Evolutionary conservation across 2,888 invertebrate genomes (phyloP).

Genomic region (Zonitis immaculata): DNA sequence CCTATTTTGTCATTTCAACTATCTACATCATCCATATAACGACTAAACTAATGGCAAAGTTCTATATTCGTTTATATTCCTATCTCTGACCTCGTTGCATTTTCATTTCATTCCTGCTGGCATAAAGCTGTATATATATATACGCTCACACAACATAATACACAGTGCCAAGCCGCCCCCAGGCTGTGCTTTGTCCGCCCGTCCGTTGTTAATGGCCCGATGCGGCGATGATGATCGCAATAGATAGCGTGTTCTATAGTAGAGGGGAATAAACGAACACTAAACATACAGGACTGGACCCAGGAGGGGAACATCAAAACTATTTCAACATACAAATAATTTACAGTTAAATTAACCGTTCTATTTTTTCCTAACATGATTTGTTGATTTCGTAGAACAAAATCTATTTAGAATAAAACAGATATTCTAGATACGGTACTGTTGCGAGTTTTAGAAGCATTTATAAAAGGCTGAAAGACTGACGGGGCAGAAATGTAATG

Average conservation of each 20-base stretch:
- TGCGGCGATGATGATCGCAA: conserved; percentile 2
- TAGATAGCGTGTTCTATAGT: background rate
- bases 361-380: background rate
- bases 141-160: background rate
- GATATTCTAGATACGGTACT: background rate
- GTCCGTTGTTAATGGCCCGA: background rate
- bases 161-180: background rate
- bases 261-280: background rate
- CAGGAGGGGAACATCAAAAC: background rate
- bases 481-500: background rate
- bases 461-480: background rate
- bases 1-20: background rate
- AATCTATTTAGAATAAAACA: no score
- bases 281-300: background rate
- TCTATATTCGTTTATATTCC: background rate
- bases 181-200: conserved; percentile 1
- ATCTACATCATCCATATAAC: background rate
- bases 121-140: background rate
- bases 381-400: no score
- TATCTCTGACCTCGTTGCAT: background rate
- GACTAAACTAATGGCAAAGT: background rate
- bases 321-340: background rate
- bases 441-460: background rate
- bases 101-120: background rate
- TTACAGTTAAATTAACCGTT: background rate